These are phyloP conservation scores for Struthidea cinerea DNA, from an alignment of 2,113 vertebrate genomes.

Conservation along the genomic window DNA sequence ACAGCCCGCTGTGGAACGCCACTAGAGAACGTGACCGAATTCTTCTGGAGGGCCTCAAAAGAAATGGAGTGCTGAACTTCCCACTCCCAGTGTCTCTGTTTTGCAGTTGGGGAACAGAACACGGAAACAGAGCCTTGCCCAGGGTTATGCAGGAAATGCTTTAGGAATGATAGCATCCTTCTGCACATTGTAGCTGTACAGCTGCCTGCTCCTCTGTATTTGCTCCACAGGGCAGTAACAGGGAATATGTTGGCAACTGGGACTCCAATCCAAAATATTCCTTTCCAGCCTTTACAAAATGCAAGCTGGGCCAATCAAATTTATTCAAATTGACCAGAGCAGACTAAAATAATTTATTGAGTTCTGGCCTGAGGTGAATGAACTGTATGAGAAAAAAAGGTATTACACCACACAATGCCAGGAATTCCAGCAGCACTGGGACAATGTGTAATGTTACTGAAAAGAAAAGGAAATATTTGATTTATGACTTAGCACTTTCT, in stretches of 20 bases:
- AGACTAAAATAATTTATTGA: background rate
- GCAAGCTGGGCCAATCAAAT: background rate
- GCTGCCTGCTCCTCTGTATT: background rate
- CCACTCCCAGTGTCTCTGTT: background rate
- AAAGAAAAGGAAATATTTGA: background rate
- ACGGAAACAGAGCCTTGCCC: background rate
- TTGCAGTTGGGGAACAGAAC: background rate
- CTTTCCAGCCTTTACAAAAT: background rate
- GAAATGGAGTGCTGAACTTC: background rate
- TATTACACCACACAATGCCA: background rate
- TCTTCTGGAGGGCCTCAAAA: background rate
- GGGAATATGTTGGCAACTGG: background rate
- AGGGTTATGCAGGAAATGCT: background rate
- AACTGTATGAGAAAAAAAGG: background rate
- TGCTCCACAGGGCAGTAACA: background rate
- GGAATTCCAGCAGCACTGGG: background rate
- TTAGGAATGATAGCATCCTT: background rate
- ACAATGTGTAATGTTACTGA: background rate
- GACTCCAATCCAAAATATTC: background rate
- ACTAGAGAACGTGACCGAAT: accelerated
- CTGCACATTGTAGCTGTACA: background rate
- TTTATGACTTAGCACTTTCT: background rate
- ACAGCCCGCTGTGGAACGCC: background rate
- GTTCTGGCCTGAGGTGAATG: background rate
- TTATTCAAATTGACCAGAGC: background rate